These are phyloP conservation scores for Diplazon laetatorius DNA, from an alignment of 2,888 invertebrate species.

Conservation along the genomic window DNA sequence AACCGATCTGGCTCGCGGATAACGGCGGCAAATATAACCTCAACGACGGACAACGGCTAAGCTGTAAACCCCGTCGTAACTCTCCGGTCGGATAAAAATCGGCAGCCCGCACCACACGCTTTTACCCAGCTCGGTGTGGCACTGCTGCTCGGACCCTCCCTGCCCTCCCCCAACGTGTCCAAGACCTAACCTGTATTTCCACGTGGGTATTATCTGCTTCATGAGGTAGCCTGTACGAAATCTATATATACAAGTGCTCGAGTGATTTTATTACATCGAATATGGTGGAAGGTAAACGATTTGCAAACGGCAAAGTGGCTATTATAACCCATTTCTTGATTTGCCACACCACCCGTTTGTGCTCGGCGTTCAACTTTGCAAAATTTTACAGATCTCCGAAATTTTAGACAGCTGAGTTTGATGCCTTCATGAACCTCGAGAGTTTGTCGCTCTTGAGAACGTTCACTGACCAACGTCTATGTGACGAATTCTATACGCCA, in stretches of 20 bases:
- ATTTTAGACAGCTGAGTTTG: neutral
- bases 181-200: neutral
- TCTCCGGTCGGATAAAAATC: constrained; percentile 68
- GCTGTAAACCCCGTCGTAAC: constrained; percentile 55
- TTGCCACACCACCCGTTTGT: constrained; percentile 77
- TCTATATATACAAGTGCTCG: constrained; percentile 8
- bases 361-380: constrained; percentile 3
- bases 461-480: constrained; percentile 54
- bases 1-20: constrained; percentile 68
- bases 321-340: constrained; percentile 71
- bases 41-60: constrained; percentile 39
- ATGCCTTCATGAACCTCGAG: constrained; percentile 18
- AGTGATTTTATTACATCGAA: neutral
- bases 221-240: neutral
- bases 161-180: neutral
- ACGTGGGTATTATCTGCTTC: neutral
- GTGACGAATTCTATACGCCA: no score
- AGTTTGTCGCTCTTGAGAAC: constrained; percentile 1
- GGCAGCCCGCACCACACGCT: constrained; percentile 78
- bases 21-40: constrained; percentile 63
- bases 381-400: constrained; percentile 10
- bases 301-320: constrained; percentile 47
- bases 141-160: neutral
- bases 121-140: constrained; percentile 62
- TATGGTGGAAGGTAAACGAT: constrained; percentile 53